Evolutionary conservation across 2,888 invertebrate species (phyloP).

Genomic region (Palloptera scutellata): DNA sequence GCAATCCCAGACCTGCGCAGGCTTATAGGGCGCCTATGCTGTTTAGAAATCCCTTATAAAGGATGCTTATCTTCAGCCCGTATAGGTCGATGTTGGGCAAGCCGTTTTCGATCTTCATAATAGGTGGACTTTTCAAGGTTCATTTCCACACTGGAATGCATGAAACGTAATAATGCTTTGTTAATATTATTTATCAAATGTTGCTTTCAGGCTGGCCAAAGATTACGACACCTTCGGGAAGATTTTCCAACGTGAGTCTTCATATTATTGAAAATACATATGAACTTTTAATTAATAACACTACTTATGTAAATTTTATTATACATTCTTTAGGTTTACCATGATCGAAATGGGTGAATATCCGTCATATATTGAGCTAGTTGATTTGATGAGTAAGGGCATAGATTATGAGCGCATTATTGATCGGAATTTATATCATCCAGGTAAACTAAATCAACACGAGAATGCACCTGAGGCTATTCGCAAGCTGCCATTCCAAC

Average conservation of each 20-base stretch:
- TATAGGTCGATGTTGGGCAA: too few relatives aligned
- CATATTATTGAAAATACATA: constrained; percentile 25
- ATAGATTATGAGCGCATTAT: constrained; percentile 49
- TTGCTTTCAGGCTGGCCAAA: constrained; percentile 42
- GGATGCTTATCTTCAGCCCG: too few relatives aligned
- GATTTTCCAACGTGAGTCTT: constrained; percentile 50
- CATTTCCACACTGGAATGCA: too few relatives aligned
- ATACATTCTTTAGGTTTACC: constrained; percentile 44
- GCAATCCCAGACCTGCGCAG: too few relatives aligned
- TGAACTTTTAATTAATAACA: constrained; percentile 4
- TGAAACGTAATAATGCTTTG: not conserved
- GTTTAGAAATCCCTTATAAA: too few relatives aligned
- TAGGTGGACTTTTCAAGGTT: too few relatives aligned
- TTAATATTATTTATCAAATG: not conserved
- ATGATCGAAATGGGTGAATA: constrained; percentile 54
- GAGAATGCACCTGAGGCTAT: constrained; percentile 39
- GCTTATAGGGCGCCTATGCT: too few relatives aligned
- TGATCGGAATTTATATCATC: constrained; percentile 37
- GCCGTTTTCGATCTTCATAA: too few relatives aligned
- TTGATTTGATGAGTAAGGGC: constrained; percentile 41
- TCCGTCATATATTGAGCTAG: constrained; percentile 49
- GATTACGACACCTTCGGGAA: constrained; percentile 47
- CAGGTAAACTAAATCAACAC: constrained; percentile 37
- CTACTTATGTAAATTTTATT: constrained; percentile 25
- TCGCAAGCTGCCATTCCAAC: constrained; percentile 40